These are phyloP conservation scores for Drosophila limbata DNA, from an alignment of 2,888 invertebrate species.

Conservation along the genomic window DNA sequence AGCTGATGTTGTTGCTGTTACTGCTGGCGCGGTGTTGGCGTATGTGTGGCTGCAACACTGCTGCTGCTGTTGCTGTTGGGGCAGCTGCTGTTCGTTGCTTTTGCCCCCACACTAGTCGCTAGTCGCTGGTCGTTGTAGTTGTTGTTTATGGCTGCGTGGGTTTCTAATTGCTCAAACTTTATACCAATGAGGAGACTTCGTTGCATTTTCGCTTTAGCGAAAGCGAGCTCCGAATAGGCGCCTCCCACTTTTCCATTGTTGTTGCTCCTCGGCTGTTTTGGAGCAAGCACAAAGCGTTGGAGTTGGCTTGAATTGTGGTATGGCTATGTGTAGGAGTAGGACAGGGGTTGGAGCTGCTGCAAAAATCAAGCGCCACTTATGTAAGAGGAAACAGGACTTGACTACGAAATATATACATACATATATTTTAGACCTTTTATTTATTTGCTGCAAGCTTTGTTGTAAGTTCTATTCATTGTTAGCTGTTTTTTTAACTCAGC, in stretches of 20 bases:
- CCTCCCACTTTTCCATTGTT: slow-evolving; percentile 80
- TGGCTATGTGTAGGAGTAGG: slow-evolving; percentile 32
- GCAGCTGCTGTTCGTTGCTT: slow-evolving; percentile 24
- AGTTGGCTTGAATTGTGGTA: slow-evolving; percentile 40
- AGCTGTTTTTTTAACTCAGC: background rate
- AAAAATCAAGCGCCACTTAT: slow-evolving; percentile 26
- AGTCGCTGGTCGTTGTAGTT: slow-evolving; percentile 48
- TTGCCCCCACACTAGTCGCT: slow-evolving; percentile 48
- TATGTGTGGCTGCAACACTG: slow-evolving; percentile 40
- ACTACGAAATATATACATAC: background rate
- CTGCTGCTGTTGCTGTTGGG: slow-evolving; percentile 22
- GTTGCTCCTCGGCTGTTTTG: slow-evolving; percentile 46
- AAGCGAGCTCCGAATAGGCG: slow-evolving; percentile 78
- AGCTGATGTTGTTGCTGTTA: slow-evolving; percentile 50
- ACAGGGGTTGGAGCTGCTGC: background rate
- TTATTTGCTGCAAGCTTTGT: background rate
- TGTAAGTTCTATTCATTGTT: background rate
- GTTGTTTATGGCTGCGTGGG: slow-evolving; percentile 84
- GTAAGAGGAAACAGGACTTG: slow-evolving; percentile 13
- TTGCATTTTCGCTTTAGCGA: slow-evolving; percentile 76
- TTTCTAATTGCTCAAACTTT: slow-evolving; percentile 83
- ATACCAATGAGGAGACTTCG: slow-evolving; percentile 81
- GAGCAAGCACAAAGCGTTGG: slow-evolving; percentile 42
- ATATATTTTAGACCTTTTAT: background rate
- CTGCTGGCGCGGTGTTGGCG: slow-evolving; percentile 31